Base-by-base conservation (phyloP, 2,888 invertebrate species). In the Xylota sylvarum region DNA sequence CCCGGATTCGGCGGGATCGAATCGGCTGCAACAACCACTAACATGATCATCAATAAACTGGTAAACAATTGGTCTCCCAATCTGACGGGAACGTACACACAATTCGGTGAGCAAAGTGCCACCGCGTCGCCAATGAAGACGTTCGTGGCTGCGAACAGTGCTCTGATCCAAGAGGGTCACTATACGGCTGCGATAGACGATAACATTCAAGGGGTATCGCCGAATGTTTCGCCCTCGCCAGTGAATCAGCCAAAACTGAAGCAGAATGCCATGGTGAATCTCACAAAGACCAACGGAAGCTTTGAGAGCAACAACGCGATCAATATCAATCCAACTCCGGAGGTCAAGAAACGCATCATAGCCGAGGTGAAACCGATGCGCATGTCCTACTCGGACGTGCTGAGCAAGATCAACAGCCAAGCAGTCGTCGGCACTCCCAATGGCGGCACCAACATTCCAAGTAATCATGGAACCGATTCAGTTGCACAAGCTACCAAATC, bases 311-410 rank as follows among this genome's bases (percentile, higher is more conserved):
- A 73, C 35, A 55, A 30, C 32, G 5, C 60, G 2, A 27, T 72
- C 58, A 50, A 79, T 64, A 69, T 77, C 17, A 56, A 79, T 80
- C 52, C 87, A 65, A 62, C 48, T 30, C 88, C 89, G 3, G 92
- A 91, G 65, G 89, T 90, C 0, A 92, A 91, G 73, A 93, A 93
- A 79, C 94, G 97, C 65, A 96, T 96, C 91, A 95, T 97, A 0
- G 97, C 97, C 43, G 97, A 97, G 93, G 97, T 97, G 0, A 96
- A 96, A 90, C 97, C 97, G 0, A 97, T 97, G 97, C 94, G 97
- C 70, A 97, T 97, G 64, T 95, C 96, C 12, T 97, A 97, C 91
- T 97, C 97, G 0, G 97, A 97, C 93, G 96, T 97, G 6, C 91
- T 97, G 50, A 95, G 96, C 35, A 97, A 97, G 92, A 93, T 89